Evolutionary conservation across 2,113 vertebrate species (phyloP), one percentile per base, ranked within the genome.

Genomic region (Psephotus haematonotus): DNA sequence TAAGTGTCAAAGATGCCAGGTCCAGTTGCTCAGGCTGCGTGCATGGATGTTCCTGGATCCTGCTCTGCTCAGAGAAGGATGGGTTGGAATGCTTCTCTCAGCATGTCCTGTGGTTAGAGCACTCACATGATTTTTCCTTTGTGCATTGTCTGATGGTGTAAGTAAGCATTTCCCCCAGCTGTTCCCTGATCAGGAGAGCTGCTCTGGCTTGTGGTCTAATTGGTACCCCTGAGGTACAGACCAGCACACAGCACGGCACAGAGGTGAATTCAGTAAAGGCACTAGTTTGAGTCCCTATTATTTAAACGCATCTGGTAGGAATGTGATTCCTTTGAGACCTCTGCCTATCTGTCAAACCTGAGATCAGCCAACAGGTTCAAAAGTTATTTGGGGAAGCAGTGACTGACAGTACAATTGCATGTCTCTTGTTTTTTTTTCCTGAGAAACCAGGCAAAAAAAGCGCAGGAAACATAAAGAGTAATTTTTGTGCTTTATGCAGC

Each of bases 291-390:
- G 82, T 43, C 79, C 82, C 85, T 63, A 7, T 96, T 97, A 83
- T 97, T 90, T 96, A 63, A 91, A 86, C 1, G 1, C 68, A 11
- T 95, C 64, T 67, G 18, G 68, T 59, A 81, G 76, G 86, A 86
- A 88, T 10, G 80, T 78, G 81, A 95, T 96, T 91, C 95, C 92
- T 91, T 59, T 78, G 94, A 94, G 94, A 88, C 86, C 91, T 94
- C 88, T 50, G 88, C 94, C 94, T 74, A 90, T 92, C 94, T 90
- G 91, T 96, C 94, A 97, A 92, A 95, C 88, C 94, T 75, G 80
- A 83, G 83, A 93, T 81, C 94, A 92, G 55, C 92, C 94, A 95
- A 93, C 86, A 97, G 80, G 95, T 97, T 97, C 92, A 86, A n/a
- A 94, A 94, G 80, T 94, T 96, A 92, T 86, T 94, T 94, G 80